Percentiles rank a stretch among this genome's conserved stretches.
These are phyloP conservation scores for Hyperoodon ampullatus DNA, from an alignment of 2,113 vertebrate genomes.

Conservation along the genomic window DNA sequence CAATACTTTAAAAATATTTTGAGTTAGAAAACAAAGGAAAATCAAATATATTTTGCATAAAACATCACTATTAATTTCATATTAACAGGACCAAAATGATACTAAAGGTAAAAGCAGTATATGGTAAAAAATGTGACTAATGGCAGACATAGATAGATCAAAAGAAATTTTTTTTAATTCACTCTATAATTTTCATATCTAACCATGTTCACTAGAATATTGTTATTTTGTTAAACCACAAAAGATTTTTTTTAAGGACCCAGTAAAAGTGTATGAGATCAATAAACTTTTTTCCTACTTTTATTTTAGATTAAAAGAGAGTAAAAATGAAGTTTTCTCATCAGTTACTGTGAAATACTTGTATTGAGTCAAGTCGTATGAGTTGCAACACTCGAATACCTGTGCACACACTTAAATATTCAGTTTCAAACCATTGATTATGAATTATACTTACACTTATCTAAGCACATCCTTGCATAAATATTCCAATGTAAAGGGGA, in stretches of 20 bases:
- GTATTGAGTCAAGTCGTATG: background rate
- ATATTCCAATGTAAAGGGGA: background rate
- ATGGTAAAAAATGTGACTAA: background rate
- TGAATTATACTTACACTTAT: background rate
- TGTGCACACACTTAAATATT: background rate
- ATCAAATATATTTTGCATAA: background rate
- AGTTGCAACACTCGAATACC: background rate
- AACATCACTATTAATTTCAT: background rate
- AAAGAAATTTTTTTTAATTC: background rate
- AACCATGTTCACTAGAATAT: background rate
- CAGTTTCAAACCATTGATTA: background rate
- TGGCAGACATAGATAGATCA: background rate
- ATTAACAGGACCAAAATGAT: background rate
- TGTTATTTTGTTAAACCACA: slow-evolving; percentile 17
- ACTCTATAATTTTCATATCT: background rate
- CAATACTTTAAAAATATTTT: background rate
- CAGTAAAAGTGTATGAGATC: background rate
- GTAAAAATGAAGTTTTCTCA: background rate
- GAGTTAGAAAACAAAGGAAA: background rate
- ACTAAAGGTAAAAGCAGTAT: background rate
- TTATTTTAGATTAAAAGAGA: background rate
- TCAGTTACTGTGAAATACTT: background rate
- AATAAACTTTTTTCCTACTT: background rate
- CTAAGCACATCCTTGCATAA: background rate
- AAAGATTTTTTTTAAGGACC: background rate